These are phyloP conservation scores for Neolamprologus variostigma DNA, from an alignment of 2,113 vertebrate species.

Conservation along the genomic window DNA sequence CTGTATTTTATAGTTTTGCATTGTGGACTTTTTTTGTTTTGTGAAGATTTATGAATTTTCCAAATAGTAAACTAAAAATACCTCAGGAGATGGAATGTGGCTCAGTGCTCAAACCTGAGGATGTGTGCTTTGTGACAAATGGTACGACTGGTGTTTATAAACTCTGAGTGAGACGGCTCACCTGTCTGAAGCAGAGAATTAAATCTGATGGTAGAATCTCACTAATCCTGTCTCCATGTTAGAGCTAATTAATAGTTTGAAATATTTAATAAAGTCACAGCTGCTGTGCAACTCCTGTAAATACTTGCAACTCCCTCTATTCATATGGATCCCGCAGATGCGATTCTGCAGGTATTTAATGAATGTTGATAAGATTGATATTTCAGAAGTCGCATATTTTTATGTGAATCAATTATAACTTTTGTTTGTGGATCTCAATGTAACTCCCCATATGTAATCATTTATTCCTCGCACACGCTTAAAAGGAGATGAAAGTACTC, in stretches of 20 bases:
- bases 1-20: not conserved
- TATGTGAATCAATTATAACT: not conserved
- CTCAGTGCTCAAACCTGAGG: not conserved
- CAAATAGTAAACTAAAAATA: not conserved
- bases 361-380: not conserved
- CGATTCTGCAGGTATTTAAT: not conserved
- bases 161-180: not conserved
- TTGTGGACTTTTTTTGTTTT: not conserved
- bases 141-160: not conserved
- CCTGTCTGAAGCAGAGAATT: not conserved
- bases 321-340: not conserved
- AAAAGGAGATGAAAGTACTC: not conserved
- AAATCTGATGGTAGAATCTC: not conserved
- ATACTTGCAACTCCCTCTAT: not conserved
- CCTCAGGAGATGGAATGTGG: not conserved
- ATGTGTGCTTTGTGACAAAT: not conserved
- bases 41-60: not conserved
- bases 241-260: not conserved
- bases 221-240: not conserved
- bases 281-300: not conserved
- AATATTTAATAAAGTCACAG: not conserved
- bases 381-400: not conserved
- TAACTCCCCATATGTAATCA: not conserved
- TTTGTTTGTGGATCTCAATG: not conserved
- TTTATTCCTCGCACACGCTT: not conserved